These are phyloP conservation scores for Propithecus perrieri DNA, from an alignment of 2,797 vertebrate species.

Conservation along the genomic window DNA sequence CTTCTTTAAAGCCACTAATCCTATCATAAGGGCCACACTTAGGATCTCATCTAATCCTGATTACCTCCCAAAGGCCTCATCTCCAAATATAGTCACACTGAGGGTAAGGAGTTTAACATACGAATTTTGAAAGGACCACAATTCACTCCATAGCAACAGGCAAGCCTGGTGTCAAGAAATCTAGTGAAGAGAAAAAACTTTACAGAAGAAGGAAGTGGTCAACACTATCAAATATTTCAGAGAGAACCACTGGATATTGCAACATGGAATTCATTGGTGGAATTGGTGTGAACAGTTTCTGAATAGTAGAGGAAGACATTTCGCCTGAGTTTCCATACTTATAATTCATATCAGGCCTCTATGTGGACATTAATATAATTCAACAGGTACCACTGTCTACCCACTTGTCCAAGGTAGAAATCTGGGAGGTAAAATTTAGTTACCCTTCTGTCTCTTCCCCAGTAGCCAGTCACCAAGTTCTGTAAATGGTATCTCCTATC, in stretches of 20 bases:
- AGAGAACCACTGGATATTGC: neutral
- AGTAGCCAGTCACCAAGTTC: neutral
- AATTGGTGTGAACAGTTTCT: neutral
- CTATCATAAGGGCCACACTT: neutral
- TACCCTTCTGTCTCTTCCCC: neutral
- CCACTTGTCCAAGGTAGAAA: neutral
- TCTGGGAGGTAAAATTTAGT: neutral
- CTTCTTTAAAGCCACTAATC: neutral
- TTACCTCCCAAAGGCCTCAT: neutral
- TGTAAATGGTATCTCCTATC: neutral
- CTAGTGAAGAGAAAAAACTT: neutral
- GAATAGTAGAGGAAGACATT: neutral
- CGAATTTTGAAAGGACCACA: neutral
- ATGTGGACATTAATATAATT: neutral
- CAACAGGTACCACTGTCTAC: neutral
- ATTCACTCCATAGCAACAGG: neutral
- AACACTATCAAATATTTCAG: neutral
- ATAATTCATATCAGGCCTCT: neutral
- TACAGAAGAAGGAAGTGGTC: neutral
- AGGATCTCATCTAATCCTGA: neutral
- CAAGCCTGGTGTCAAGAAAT: neutral
- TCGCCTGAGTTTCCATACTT: neutral
- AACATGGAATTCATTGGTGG: neutral
- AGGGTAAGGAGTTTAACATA: neutral
- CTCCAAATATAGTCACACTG: neutral